A percentile compares a stretch with the other conserved stretches of the same genome.
These are phyloP conservation scores for Taenaris catops DNA, from an alignment of 2,888 invertebrate genomes.

Conservation along the genomic window DNA sequence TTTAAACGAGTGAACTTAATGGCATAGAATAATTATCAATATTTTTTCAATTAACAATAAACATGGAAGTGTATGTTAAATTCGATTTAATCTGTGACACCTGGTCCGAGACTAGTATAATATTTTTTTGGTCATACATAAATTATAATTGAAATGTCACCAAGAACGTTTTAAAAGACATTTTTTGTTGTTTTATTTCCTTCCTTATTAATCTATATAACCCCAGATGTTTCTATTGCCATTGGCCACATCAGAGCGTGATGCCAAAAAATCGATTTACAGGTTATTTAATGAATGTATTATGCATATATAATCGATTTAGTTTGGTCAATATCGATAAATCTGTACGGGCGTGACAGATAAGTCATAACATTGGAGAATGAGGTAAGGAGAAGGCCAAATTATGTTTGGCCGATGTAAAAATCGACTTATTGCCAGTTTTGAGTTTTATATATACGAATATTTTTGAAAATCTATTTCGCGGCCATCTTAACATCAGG, in stretches of 20 bases:
- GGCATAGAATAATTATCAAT: constrained; percentile 6
- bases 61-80: constrained; percentile 12
- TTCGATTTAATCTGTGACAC: constrained; percentile 21
- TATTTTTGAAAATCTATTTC: too few species aligned
- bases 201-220: constrained; percentile 44
- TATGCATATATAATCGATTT: constrained; percentile 60
- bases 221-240: constrained; percentile 41
- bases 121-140: constrained; percentile 23
- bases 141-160: constrained; percentile 46
- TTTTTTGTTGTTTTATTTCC: constrained; percentile 47
- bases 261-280: constrained; percentile 60
- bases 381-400: constrained; percentile 55
- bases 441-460: too few species aligned
- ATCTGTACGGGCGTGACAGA: constrained; percentile 64
- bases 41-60: constrained; percentile 5
- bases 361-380: constrained; percentile 73
- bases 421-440: too few species aligned
- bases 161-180: constrained; percentile 34
- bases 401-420: constrained; percentile 41
- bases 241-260: constrained; percentile 33
- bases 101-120: constrained; percentile 18
- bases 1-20: too few species aligned
- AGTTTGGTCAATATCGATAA: constrained; percentile 61
- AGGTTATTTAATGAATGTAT: constrained; percentile 62
- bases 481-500: too few species aligned